phyloP scores from a whole-genome alignment of 2,888 invertebrate genomes.

The Campaea margaritaria region DNA sequence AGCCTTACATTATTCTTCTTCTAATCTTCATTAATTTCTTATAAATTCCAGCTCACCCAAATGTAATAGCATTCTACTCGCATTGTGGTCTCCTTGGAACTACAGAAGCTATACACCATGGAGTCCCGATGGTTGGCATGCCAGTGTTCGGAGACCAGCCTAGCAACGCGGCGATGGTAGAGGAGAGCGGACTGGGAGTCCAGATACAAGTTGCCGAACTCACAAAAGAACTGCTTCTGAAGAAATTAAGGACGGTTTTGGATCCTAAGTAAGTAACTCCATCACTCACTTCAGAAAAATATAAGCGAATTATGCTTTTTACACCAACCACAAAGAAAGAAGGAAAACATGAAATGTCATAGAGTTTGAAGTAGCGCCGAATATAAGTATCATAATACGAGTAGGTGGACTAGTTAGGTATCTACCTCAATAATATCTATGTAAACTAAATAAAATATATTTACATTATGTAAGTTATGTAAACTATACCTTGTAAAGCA shows the following conservation, averaged over 20 bases:
- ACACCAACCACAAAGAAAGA: too few relatives aligned
- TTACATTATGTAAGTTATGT: too few relatives aligned
- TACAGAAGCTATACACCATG: constrained; percentile 84
- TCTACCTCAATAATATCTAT: too few relatives aligned
- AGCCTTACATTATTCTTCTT: too few relatives aligned
- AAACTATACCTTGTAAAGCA: too few relatives aligned
- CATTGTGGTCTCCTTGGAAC: constrained; percentile 85
- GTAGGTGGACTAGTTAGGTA: too few relatives aligned
- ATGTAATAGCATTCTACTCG: constrained; percentile 79
- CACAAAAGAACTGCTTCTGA: constrained; percentile 73
- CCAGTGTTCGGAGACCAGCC: constrained; percentile 86
- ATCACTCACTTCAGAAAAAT: too few relatives aligned
- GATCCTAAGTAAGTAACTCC: constrained; percentile 78
- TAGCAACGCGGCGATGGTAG: constrained; percentile 80
- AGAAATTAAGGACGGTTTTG: constrained; percentile 78
- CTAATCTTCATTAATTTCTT: neutral
- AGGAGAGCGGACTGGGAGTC: constrained; percentile 82
- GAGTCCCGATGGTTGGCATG: constrained; percentile 85
- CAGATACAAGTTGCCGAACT: constrained; percentile 73
- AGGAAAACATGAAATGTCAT: too few relatives aligned
- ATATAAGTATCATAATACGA: too few relatives aligned
- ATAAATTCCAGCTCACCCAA: constrained; percentile 56
- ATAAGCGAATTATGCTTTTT: too few relatives aligned
- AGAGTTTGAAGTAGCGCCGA: too few relatives aligned
- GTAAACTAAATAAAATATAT: too few relatives aligned